Conservation (phyloP, 2,113 vertebrate genomes). For the Callipepla squamata region DNA sequence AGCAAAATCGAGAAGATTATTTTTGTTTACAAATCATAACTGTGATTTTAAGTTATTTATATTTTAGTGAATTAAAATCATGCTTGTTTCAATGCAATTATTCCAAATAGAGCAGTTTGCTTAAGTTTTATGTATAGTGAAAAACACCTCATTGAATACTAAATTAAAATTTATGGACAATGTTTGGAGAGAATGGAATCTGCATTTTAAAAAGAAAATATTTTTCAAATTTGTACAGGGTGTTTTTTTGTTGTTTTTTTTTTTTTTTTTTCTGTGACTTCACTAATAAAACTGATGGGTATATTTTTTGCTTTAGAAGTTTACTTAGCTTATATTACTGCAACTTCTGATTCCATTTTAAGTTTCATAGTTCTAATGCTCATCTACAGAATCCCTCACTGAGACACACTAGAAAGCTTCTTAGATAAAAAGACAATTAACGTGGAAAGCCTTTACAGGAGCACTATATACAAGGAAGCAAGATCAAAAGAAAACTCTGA, state of each 20-base stretch:
- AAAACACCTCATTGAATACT: background rate
- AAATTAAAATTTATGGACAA: background rate
- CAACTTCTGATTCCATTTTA: background rate
- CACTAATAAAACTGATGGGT: background rate
- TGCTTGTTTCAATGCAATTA: background rate
- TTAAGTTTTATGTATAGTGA: background rate
- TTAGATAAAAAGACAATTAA: background rate
- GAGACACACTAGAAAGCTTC: background rate
- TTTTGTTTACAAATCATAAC: background rate
- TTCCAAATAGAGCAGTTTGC: background rate
- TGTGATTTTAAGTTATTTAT: background rate
- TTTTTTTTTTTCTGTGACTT: background rate
- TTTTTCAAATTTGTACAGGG: background rate
- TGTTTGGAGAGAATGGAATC: background rate
- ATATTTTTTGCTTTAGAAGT: background rate
- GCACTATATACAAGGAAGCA: background rate
- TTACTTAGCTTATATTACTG: background rate
- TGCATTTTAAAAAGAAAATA: background rate
- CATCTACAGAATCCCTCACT: background rate
- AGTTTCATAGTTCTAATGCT: background rate
- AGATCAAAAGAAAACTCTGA: constrained; percentile 18
- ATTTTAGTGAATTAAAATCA: background rate
- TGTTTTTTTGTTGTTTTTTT: background rate
- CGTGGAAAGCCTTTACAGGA: constrained; percentile 9
- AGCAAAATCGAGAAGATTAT: background rate